Conservation (phyloP, 2,113 vertebrate species). For the Zootoca vivipara region DNA sequence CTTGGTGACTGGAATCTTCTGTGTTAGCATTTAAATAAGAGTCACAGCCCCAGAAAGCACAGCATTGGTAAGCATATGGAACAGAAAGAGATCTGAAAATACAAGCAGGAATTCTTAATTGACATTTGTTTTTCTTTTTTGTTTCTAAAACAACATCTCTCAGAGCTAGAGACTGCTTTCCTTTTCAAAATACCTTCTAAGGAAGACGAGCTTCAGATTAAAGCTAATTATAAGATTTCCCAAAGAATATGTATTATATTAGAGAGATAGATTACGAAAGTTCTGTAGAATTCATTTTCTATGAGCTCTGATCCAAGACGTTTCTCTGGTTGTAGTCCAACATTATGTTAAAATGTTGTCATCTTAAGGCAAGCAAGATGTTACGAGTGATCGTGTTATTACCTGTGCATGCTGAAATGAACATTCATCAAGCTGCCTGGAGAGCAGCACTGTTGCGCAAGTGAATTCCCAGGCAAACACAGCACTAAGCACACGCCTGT, state of each 20-base stretch:
- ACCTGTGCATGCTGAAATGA: conserved; percentile 2
- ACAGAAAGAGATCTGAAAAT: conserved; percentile 89
- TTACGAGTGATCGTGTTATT: neutral
- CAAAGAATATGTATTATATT: conserved; percentile 3
- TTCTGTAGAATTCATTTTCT: neutral
- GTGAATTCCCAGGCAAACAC: conserved; percentile 25
- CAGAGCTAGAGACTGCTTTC: neutral
- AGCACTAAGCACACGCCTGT: neutral
- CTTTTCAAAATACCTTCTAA: neutral
- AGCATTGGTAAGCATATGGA: conserved; percentile 97
- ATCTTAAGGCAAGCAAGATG: conserved; percentile 11
- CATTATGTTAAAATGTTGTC: neutral
- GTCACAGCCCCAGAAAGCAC: conserved; percentile 92
- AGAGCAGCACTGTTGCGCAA: conserved; percentile 1
- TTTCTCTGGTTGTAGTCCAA: neutral
- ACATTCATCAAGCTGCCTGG: conserved; percentile 13
- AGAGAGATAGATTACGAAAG: neutral
- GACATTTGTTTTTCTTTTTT: neutral
- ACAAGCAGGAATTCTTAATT: neutral
- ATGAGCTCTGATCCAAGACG: neutral
- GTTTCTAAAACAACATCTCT: neutral
- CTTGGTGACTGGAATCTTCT: conserved; percentile 78
- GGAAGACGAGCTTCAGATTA: neutral
- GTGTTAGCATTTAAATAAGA: conserved; percentile 74
- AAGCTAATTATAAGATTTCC: conserved; percentile 4